Percentiles rank a stretch among this genome's conserved stretches.
Evolutionary conservation across 2,797 vertebrate genomes (phyloP).

Genomic region (Lagodon rhomboides): DNA sequence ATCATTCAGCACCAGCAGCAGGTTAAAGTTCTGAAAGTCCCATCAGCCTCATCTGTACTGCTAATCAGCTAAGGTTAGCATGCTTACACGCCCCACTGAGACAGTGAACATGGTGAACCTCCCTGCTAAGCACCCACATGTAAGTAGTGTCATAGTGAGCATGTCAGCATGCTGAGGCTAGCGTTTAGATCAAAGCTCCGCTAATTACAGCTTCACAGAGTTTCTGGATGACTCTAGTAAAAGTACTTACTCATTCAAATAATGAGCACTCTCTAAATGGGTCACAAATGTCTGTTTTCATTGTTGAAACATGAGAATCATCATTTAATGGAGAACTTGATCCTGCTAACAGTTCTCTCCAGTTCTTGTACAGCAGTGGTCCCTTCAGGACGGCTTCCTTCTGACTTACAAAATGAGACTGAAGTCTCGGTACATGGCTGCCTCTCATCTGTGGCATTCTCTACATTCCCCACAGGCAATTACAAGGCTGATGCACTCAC

Average conservation of each 20-base stretch:
- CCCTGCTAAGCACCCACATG: neutral
- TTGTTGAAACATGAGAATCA: neutral
- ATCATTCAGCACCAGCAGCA: no score
- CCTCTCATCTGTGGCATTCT: constrained; percentile 32
- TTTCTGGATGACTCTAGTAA: neutral
- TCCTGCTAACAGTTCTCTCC: neutral
- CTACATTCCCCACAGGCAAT: constrained; percentile 19
- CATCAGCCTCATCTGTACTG: neutral
- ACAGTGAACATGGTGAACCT: neutral
- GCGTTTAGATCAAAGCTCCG: neutral
- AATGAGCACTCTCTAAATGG: neutral
- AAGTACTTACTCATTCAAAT: neutral
- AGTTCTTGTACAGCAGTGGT: neutral
- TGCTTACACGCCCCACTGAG: neutral
- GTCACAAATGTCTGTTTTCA: neutral
- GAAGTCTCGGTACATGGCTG: neutral
- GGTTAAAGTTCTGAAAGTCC: neutral
- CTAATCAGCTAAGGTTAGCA: neutral
- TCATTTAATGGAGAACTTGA: neutral
- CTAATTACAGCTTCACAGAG: neutral
- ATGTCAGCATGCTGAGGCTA: neutral
- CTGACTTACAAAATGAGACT: neutral
- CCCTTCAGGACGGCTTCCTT: neutral
- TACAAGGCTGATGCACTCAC: constrained; percentile 24
- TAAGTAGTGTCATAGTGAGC: neutral